A percentile compares a stretch with the other conserved stretches of the same genome.
Conservation (phyloP, 2,797 vertebrate species). For the Odontamblyopus lacepedii region DNA sequence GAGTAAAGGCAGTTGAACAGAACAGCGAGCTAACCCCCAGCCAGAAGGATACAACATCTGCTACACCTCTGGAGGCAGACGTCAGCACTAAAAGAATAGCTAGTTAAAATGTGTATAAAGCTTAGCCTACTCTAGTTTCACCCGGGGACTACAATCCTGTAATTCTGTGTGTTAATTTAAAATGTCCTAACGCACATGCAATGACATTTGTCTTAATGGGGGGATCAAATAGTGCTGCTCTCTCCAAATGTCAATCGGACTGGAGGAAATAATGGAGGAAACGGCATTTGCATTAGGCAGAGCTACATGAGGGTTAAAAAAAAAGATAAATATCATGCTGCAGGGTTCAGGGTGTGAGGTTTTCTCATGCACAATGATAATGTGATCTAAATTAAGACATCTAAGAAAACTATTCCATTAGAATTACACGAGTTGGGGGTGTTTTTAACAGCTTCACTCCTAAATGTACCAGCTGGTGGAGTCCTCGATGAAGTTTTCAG, state of each 20-base stretch:
- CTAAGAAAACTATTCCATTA: neutral
- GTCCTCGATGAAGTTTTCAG: too few species aligned
- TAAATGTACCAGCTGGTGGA: too few species aligned
- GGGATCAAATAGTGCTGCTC: conserved; percentile 53
- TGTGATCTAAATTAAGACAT: neutral
- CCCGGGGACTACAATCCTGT: conserved; percentile 33
- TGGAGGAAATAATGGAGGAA: conserved; percentile 41
- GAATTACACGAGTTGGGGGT: neutral
- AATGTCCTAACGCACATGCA: conserved; percentile 47
- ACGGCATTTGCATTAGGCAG: conserved; percentile 39
- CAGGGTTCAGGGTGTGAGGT: conserved; percentile 13
- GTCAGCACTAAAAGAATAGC: conserved; percentile 64
- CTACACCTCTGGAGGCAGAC: conserved; percentile 66
- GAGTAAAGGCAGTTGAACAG: conserved; percentile 59
- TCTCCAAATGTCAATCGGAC: conserved; percentile 65
- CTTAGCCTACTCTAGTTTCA: conserved; percentile 25
- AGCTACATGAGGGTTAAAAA: conserved; percentile 36
- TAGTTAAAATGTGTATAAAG: conserved; percentile 55
- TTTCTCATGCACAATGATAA: neutral
- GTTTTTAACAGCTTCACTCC: neutral
- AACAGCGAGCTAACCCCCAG: conserved; percentile 61
- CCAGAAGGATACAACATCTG: conserved; percentile 76
- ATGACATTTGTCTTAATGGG: conserved; percentile 62
- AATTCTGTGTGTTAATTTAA: conserved; percentile 50
- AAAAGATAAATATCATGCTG: conserved; percentile 32